Percentiles rank a stretch among this genome's conserved stretches.
phyloP scores from a whole-genome alignment of 2,797 vertebrate genomes.

The Cynodonichthys magdalenae region DNA sequence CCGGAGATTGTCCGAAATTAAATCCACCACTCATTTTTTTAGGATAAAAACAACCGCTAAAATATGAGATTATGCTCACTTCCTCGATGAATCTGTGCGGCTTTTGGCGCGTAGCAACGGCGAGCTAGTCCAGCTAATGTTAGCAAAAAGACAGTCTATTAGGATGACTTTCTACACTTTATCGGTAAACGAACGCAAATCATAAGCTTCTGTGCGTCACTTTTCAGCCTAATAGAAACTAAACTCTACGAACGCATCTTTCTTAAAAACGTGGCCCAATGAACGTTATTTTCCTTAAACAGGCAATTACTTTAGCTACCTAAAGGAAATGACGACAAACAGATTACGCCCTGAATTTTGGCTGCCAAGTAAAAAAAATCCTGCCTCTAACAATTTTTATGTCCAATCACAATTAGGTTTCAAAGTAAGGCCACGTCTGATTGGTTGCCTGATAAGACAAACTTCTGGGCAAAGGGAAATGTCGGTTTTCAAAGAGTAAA shows the following conservation, averaged over 20 bases:
- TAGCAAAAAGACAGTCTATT: background rate
- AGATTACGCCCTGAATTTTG: background rate
- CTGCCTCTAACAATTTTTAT: fast-evolving
- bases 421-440: background rate
- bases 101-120: conserved; percentile 68
- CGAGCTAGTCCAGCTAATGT: conserved; percentile 3
- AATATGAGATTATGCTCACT: conserved; percentile 47
- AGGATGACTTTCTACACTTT: background rate
- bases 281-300: background rate
- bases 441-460: conserved; percentile 24
- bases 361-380: background rate
- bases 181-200: background rate
- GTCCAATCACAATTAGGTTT: background rate
- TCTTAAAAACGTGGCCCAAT: conserved; percentile 60
- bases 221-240: background rate
- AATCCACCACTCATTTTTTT: conserved; percentile 84
- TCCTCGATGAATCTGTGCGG: conserved; percentile 25
- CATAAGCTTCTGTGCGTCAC: background rate
- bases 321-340: conserved; percentile 66
- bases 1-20: conserved; percentile 81
- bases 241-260: conserved; percentile 30
- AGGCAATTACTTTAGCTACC: conserved; percentile 35
- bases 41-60: background rate
- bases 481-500: background rate
- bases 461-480: fast-evolving